Conservation (phyloP, 2,888 invertebrate genomes). For the Drosophila melanosoma region DNA sequence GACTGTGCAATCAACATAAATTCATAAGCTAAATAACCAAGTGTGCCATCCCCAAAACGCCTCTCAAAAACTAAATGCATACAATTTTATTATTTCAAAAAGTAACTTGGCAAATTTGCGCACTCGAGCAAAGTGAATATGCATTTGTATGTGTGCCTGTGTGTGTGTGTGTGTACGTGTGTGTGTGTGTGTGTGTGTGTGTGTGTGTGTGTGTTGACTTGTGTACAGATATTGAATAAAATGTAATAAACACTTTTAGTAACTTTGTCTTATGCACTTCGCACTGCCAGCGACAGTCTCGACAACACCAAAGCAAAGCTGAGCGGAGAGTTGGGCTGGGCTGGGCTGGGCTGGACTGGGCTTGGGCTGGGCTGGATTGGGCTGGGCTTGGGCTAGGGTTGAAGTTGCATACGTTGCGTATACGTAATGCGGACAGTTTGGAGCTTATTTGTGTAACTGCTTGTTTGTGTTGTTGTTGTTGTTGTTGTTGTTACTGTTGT, state of each 20-base stretch:
- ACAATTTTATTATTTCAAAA: constrained; percentile 76
- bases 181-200: constrained; percentile 16
- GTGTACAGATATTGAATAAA: constrained; percentile 74
- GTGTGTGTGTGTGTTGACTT: constrained; percentile 30
- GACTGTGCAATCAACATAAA: constrained; percentile 71
- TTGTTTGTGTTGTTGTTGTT: constrained; percentile 19
- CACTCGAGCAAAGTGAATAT: constrained; percentile 52
- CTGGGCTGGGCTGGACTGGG: constrained; percentile 1
- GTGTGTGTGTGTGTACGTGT: constrained; percentile 20
- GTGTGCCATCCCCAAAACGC: neutral
- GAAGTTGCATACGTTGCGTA: constrained; percentile 63
- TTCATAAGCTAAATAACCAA: constrained; percentile 31
- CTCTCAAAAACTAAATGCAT: constrained; percentile 63
- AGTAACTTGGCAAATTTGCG: constrained; percentile 70
- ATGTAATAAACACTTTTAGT: constrained; percentile 79
- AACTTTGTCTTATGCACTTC: constrained; percentile 76
- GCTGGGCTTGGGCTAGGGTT: neutral
- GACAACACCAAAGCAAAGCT: constrained; percentile 27
- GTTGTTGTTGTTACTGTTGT: constrained; percentile 15
- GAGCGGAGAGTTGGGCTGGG: constrained; percentile 2
- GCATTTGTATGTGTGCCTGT: constrained; percentile 16
- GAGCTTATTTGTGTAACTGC: constrained; percentile 53
- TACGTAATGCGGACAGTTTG: constrained; percentile 64
- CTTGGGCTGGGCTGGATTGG: constrained; percentile 1
- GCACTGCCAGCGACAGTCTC: constrained; percentile 46